These are phyloP conservation scores for Diarsia rubi DNA, from an alignment of 2,888 invertebrate species.

Conservation along the genomic window DNA sequence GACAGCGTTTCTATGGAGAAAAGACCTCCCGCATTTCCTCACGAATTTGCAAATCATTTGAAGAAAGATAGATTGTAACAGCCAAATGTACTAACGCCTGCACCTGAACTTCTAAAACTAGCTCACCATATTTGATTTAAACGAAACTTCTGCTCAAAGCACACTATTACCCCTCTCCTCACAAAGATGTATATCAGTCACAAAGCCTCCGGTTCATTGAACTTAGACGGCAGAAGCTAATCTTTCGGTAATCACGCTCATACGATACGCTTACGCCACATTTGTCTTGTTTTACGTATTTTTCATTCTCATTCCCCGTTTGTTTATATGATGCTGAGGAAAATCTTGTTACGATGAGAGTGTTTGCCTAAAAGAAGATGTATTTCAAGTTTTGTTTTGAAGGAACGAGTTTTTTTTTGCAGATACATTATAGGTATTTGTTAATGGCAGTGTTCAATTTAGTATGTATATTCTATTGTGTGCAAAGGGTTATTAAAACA, in stretches of 20 bases:
- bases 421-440: not conserved
- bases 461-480: too few species aligned
- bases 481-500: not conserved
- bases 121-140: not conserved
- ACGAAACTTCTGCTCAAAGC: conserved; percentile 55
- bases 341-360: conserved; percentile 58
- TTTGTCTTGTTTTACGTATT: conserved; percentile 67
- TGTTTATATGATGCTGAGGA: conserved; percentile 53
- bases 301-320: conserved; percentile 48
- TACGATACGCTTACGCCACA: conserved; percentile 66
- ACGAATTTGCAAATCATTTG: too few species aligned
- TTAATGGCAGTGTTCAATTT: not conserved
- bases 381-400: conserved; percentile 44
- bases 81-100: too few species aligned
- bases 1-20: too few species aligned
- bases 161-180: conserved; percentile 52
- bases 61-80: too few species aligned
- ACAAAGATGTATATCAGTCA: conserved; percentile 72
- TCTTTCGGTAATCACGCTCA: conserved; percentile 71
- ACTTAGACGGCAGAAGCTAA: conserved; percentile 67
- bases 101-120: not conserved
- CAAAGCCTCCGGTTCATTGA: conserved; percentile 70
- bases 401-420: not conserved
- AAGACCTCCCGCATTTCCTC: too few species aligned
- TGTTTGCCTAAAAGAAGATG: conserved; percentile 48